A percentile compares a stretch with the other conserved stretches of the same genome.
Conservation (phyloP, 2,113 vertebrate genomes). For the Lepidothrix coronata region DNA sequence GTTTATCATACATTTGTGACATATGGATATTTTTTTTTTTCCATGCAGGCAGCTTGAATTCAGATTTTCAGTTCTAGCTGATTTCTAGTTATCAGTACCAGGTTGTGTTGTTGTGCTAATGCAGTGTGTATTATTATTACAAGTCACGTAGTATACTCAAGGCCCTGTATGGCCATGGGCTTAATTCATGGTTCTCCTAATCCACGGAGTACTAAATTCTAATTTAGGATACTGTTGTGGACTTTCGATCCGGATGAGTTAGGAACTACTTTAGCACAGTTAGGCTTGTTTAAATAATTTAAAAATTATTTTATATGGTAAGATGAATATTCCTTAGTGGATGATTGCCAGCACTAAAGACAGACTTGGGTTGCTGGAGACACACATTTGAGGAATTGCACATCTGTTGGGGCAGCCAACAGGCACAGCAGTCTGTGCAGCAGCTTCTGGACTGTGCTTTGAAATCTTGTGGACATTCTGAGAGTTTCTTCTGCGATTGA, state of each 20-base stretch:
- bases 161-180: background rate
- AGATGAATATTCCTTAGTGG: background rate
- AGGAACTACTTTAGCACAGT: background rate
- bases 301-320: background rate
- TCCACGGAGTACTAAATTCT: background rate
- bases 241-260: background rate
- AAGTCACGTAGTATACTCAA: background rate
- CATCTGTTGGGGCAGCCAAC: background rate
- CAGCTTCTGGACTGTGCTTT: background rate
- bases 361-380: background rate
- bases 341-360: accelerated
- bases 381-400: background rate
- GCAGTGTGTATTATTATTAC: background rate
- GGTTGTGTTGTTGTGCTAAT: background rate
- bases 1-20: background rate
- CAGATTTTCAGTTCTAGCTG: background rate
- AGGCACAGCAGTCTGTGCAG: background rate
- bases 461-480: background rate
- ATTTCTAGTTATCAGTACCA: background rate
- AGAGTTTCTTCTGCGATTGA: background rate
- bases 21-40: background rate
- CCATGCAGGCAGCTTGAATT: background rate
- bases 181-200: background rate
- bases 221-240: background rate
- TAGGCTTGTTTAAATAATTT: background rate